phyloP scores from a whole-genome alignment of 2,113 vertebrate genomes.

The Prinia subflava region DNA sequence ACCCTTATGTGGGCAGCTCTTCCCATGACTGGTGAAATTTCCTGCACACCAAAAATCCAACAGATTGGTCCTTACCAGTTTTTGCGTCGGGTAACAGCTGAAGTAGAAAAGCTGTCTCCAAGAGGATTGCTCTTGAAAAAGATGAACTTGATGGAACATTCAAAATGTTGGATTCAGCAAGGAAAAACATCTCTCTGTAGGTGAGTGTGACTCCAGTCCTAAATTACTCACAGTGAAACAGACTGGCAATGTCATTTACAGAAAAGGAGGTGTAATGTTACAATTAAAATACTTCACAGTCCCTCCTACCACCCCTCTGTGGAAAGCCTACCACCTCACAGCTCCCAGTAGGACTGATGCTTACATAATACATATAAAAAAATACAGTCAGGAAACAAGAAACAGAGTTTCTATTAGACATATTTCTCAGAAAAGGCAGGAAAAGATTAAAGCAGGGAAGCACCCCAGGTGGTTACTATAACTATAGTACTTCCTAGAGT shows the following conservation, averaged over 20 bases:
- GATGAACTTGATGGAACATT: neutral
- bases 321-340: neutral
- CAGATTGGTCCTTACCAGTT: neutral
- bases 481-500: neutral
- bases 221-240: conserved; percentile 30
- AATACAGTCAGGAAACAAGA: neutral
- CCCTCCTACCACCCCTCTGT: neutral
- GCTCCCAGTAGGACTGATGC: neutral
- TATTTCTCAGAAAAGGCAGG: neutral
- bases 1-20: neutral
- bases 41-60: neutral
- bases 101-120: conserved; percentile 12
- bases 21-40: neutral
- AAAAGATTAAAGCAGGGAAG: neutral
- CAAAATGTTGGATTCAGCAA: neutral
- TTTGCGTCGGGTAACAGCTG: neutral
- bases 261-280: neutral
- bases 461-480: neutral
- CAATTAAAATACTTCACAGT: neutral
- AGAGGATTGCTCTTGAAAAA: neutral
- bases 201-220: conserved; percentile 33
- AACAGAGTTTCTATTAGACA: neutral
- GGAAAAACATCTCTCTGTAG: conserved; percentile 11
- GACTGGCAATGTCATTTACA: neutral
- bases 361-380: neutral